phyloP scores from a whole-genome alignment of 2,888 invertebrate genomes.

The Lycophotia porphyrea region DNA sequence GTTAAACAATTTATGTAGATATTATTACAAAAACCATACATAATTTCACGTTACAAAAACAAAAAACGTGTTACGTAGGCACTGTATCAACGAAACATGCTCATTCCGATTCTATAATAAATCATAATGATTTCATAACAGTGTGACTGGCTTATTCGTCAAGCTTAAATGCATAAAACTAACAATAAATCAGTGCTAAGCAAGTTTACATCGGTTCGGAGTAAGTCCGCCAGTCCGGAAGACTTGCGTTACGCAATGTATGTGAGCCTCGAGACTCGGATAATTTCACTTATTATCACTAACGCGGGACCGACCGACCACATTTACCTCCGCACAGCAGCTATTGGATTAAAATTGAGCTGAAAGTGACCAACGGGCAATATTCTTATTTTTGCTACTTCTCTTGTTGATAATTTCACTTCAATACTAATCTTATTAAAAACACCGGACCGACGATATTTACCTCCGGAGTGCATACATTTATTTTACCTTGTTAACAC shows the following conservation, averaged over 20 bases:
- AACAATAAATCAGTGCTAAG: slow-evolving; percentile 27
- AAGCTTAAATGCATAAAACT: slow-evolving; percentile 26
- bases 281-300: slow-evolving; percentile 47
- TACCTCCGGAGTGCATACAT: neutral
- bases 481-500: neutral
- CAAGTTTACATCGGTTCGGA: neutral
- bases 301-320: neutral
- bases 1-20: slow-evolving; percentile 3
- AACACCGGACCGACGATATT: neutral
- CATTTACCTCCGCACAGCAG: neutral
- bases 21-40: slow-evolving; percentile 16
- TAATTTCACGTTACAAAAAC: slow-evolving; percentile 23
- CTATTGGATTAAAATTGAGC: neutral
- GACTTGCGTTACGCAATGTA: slow-evolving; percentile 49
- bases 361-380: no score
- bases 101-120: slow-evolving; percentile 33
- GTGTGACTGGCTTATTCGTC: slow-evolving; percentile 25
- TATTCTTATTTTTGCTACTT: neutral
- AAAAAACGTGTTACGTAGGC: slow-evolving; percentile 38
- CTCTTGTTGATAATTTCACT: neutral
- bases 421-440: neutral
- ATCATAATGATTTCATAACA: slow-evolving; percentile 46
- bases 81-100: slow-evolving; percentile 20
- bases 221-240: slow-evolving; percentile 36
- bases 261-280: neutral